phyloP scores from a whole-genome alignment of 2,888 invertebrate genomes.

The Epinotia nisella region DNA sequence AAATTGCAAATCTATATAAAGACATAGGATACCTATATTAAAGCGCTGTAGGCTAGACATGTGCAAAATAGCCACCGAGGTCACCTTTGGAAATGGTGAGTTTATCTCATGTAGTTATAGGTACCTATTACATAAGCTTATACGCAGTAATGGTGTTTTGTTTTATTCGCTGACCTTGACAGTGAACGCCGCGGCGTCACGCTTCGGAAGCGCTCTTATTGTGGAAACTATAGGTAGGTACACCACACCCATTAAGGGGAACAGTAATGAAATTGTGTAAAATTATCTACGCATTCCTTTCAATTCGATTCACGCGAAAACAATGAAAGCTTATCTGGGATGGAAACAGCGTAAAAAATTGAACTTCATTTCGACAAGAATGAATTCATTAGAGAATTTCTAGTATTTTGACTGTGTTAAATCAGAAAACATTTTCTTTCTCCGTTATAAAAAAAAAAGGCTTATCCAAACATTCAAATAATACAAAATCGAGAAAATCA shows the following conservation, averaged over 20 bases:
- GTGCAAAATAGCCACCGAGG: conserved; percentile 16
- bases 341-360: conserved; percentile 28
- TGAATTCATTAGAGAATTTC: conserved; percentile 2
- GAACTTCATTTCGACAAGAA: conserved; percentile 14
- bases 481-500: neutral
- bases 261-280: conserved; percentile 71
- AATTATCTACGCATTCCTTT: conserved; percentile 72
- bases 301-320: conserved; percentile 30
- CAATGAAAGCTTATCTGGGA: conserved; percentile 37
- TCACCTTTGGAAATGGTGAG: conserved; percentile 17
- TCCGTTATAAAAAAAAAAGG: too few relatives aligned
- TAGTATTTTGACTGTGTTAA: neutral
- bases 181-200: conserved; percentile 79
- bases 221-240: conserved; percentile 67
- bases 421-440: neutral
- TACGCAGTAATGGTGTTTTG: conserved; percentile 66
- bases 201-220: conserved; percentile 74
- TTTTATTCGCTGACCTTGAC: conserved; percentile 80
- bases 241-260: conserved; percentile 59
- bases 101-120: conserved; percentile 1
- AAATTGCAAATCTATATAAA: neutral
- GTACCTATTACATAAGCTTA: conserved; percentile 9
- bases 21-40: neutral
- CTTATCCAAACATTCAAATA: neutral
- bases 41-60: conserved; percentile 14